Conservation (phyloP, 2,888 invertebrate species). For the Panopea generosa region DNA sequence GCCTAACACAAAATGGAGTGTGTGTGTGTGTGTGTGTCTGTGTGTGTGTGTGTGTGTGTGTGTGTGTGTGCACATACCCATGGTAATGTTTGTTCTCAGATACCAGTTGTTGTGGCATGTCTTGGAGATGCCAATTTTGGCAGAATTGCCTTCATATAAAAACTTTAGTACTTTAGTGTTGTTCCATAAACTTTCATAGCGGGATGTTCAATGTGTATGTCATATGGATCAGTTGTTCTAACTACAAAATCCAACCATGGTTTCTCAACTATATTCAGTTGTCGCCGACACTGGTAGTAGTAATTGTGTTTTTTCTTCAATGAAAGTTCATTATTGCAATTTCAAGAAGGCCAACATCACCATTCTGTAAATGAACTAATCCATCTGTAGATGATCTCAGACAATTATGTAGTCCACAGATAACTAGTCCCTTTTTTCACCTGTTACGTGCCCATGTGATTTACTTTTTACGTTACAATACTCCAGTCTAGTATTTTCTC, state of each 20-base stretch:
- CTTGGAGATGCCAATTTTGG: slow-evolving; percentile 39
- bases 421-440: slow-evolving; percentile 28
- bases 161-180: slow-evolving; percentile 39
- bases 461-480: slow-evolving; percentile 27
- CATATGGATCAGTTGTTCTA: slow-evolving; percentile 41
- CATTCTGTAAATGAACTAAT: slow-evolving; percentile 3
- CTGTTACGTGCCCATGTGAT: slow-evolving; percentile 30
- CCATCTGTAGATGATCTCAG: slow-evolving; percentile 40
- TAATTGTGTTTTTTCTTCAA: too few species aligned
- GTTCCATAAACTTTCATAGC: slow-evolving; percentile 20
- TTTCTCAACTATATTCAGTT: slow-evolving; percentile 28
- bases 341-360: slow-evolving; percentile 11
- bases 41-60: too few species aligned
- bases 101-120: slow-evolving; percentile 26
- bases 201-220: slow-evolving; percentile 25
- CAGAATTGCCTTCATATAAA: slow-evolving; percentile 19
- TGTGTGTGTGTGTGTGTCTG: too few species aligned
- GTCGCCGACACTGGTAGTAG: too few species aligned
- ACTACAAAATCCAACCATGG: slow-evolving; percentile 38
- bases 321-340: slow-evolving; percentile 27
- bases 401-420: slow-evolving; percentile 17
- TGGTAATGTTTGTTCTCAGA: slow-evolving; percentile 25
- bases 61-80: slow-evolving; percentile 44
- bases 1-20: too few species aligned
- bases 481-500: slow-evolving; percentile 31